Conservation (phyloP, 35 echinoderm and acorn worm species). For the Chiridota heheva region DNA sequence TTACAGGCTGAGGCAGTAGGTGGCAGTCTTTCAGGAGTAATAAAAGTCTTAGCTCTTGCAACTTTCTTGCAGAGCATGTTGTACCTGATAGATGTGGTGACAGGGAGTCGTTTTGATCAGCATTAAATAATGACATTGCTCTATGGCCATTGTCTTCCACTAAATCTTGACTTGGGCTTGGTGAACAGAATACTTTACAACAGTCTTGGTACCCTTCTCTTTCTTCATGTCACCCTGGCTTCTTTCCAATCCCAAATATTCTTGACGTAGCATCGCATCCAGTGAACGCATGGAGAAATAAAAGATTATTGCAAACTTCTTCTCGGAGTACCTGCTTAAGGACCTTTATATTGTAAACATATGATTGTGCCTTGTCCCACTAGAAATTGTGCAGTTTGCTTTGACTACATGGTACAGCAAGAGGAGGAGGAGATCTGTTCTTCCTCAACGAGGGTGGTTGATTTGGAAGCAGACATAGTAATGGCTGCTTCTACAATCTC, state of each 20-base stretch:
- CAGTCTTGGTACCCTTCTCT: background rate
- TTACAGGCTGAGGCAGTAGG: background rate
- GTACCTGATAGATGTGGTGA: background rate
- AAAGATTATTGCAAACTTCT: conserved; percentile 8
- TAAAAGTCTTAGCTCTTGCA: conserved; percentile 1
- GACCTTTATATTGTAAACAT: background rate
- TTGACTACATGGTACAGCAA: conserved; percentile 16
- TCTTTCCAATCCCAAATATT: conserved; percentile 21
- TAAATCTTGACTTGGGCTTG: conserved; percentile 1
- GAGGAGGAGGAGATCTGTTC: conserved; percentile 61
- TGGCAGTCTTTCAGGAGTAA: conserved; percentile 11
- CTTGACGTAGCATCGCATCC: conserved; percentile 22
- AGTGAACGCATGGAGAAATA: conserved; percentile 4
- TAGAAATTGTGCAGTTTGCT: conserved; percentile 22
- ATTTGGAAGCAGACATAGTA: background rate
- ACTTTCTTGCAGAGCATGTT: conserved; percentile 22
- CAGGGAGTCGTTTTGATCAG: background rate
- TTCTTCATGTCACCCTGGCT: background rate
- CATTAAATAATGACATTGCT: conserved; percentile 23
- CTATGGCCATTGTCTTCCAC: conserved; percentile 10
- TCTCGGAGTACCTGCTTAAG: conserved; percentile 16
- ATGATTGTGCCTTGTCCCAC: conserved; percentile 27
- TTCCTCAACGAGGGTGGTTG: conserved; percentile 44
- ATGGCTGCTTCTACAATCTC: conserved; percentile 53
- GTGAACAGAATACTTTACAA: conserved; percentile 15